Conservation (phyloP, 2,113 vertebrate genomes). For the Osmerus mordax region DNA sequence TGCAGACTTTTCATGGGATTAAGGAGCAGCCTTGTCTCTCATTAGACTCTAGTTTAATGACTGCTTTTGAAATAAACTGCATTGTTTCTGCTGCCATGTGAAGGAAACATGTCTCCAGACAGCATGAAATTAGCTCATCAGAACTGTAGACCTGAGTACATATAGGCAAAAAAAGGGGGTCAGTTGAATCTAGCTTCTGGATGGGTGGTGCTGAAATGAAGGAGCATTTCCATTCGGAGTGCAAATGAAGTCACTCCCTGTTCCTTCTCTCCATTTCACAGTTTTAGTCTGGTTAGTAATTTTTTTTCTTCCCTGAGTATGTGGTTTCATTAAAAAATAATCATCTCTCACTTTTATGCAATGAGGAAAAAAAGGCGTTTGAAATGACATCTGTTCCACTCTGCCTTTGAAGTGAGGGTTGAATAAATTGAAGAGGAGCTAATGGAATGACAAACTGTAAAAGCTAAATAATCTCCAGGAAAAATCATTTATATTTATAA, state of each 20-base stretch:
- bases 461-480: slow-evolving; percentile 62
- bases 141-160: slow-evolving; percentile 60
- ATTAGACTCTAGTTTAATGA: slow-evolving; percentile 51
- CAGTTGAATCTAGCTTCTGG: slow-evolving; percentile 51
- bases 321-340: slow-evolving; percentile 74
- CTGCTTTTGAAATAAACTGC: slow-evolving; percentile 49
- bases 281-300: slow-evolving; percentile 46
- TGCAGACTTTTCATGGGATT: slow-evolving; percentile 57
- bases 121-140: slow-evolving; percentile 68
- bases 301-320: slow-evolving; percentile 24
- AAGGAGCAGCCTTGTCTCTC: slow-evolving; percentile 41
- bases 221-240: slow-evolving; percentile 48
- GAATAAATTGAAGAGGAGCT: slow-evolving; percentile 66
- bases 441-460: slow-evolving; percentile 62
- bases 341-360: slow-evolving; percentile 70
- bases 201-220: slow-evolving; percentile 45
- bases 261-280: slow-evolving; percentile 51
- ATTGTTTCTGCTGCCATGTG: slow-evolving; percentile 53
- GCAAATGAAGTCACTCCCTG: slow-evolving; percentile 53
- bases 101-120: slow-evolving; percentile 48
- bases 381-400: slow-evolving; percentile 73
- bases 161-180: slow-evolving; percentile 53
- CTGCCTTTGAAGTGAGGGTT: slow-evolving; percentile 70
- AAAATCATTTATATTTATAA: slow-evolving; percentile 58
- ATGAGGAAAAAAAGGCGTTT: slow-evolving; percentile 72